phyloP scores from a whole-genome alignment of 2,113 vertebrate genomes.

The Tetrax tetrax region DNA sequence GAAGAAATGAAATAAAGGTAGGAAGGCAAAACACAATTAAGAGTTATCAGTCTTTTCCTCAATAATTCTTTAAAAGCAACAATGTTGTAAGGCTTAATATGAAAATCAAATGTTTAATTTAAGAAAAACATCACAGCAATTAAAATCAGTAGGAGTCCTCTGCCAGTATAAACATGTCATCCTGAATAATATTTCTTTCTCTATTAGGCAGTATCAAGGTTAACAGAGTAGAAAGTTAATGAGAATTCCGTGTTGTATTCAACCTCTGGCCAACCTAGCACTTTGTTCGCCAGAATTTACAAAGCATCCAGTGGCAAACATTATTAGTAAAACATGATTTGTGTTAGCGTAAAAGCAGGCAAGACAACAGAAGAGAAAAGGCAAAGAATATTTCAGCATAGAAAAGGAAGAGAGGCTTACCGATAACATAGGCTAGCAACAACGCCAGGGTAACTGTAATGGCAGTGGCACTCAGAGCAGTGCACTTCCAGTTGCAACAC shows the following conservation, averaged over 20 bases:
- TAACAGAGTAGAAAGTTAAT: constrained; percentile 25
- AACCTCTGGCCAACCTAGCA: not conserved
- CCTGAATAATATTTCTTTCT: constrained; percentile 36
- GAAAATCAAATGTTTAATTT: constrained; percentile 69
- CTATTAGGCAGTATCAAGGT: constrained; percentile 31
- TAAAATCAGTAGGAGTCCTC: constrained; percentile 62
- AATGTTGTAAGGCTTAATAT: constrained; percentile 37
- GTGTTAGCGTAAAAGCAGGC: not conserved
- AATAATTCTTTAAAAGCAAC: constrained; percentile 41
- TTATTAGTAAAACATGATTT: not conserved
- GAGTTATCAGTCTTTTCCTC: not conserved
- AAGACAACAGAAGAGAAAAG: constrained; percentile 7
- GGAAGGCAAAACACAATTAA: constrained; percentile 25
- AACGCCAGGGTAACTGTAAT: constrained; percentile 92
- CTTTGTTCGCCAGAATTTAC: not conserved
- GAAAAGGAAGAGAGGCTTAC: constrained; percentile 78
- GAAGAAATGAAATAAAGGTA: constrained; percentile 5
- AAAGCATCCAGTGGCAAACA: not conserved
- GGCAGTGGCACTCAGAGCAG: constrained; percentile 91
- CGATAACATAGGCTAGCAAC: constrained; percentile 92
- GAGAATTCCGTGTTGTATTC: constrained; percentile 22
- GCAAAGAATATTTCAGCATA: not conserved
- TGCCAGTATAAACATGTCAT: constrained; percentile 55
- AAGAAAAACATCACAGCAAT: constrained; percentile 68
- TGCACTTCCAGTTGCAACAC: constrained; percentile 98